Evolutionary conservation across 1,140 invertebrate genomes (phyloP).

Genomic region (Mactra quadrangularis): DNA sequence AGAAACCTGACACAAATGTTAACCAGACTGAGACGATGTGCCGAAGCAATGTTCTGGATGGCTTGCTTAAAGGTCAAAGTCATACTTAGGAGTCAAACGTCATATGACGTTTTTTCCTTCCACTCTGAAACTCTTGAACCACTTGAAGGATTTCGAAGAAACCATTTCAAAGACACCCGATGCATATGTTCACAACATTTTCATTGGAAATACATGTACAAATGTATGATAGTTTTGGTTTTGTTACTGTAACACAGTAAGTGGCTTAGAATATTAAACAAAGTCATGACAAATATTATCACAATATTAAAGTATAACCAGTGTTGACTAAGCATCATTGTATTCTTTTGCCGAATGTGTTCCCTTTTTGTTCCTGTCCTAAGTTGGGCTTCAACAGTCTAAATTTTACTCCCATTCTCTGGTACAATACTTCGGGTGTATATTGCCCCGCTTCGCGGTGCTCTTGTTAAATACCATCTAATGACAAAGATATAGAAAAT

Average conservation of each 20-base stretch:
- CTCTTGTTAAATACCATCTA: too few relatives aligned
- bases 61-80: constrained; percentile 36
- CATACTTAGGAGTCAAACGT: constrained; percentile 31
- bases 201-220: background rate
- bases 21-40: constrained; percentile 31
- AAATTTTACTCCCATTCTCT: constrained; percentile 13
- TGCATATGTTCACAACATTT: constrained; percentile 36
- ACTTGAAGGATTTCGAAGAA: constrained; percentile 30
- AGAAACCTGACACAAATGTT: constrained; percentile 29
- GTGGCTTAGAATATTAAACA: constrained; percentile 29
- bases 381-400: constrained; percentile 42
- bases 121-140: constrained; percentile 38
- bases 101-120: constrained; percentile 24
- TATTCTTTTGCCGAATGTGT: constrained; percentile 6
- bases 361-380: constrained; percentile 22
- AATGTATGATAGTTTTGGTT: background rate
- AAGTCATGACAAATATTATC: constrained; percentile 22
- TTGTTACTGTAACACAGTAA: background rate
- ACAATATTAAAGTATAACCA: constrained; percentile 30
- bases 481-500: too few relatives aligned
- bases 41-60: constrained; percentile 36
- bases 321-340: constrained; percentile 21
- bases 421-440: background rate
- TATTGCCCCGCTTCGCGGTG: background rate
- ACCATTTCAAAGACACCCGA: constrained; percentile 38